These are phyloP conservation scores for Drosophila atripex DNA, from an alignment of 2,888 invertebrate species.

Conservation along the genomic window DNA sequence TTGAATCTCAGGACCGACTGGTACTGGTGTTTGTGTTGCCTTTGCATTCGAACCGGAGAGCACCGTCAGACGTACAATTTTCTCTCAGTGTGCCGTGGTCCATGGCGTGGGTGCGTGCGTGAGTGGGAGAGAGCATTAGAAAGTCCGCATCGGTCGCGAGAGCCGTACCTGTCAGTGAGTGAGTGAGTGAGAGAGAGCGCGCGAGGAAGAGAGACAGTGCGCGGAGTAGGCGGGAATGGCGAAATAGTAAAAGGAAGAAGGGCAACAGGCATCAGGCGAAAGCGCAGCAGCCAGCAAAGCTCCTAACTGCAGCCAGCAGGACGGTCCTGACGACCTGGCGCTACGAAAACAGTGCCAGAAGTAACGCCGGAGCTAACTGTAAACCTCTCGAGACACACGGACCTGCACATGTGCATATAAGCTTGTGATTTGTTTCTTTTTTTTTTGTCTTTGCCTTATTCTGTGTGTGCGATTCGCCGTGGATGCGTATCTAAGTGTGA, in stretches of 20 bases:
- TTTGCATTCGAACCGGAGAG: neutral
- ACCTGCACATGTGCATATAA: slow-evolving; percentile 30
- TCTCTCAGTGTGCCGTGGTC: slow-evolving; percentile 25
- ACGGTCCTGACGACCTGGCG: slow-evolving; percentile 2
- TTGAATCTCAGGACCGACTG: slow-evolving; percentile 38
- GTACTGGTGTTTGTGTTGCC: neutral
- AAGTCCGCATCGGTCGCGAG: neutral
- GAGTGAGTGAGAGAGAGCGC: neutral
- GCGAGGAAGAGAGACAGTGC: slow-evolving; percentile 1
- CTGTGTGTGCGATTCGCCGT: slow-evolving; percentile 44
- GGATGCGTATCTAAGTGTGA: neutral
- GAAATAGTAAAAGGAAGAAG: slow-evolving; percentile 10
- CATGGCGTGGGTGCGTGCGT: neutral
- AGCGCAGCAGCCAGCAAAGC: slow-evolving; percentile 2
- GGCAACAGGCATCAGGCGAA: slow-evolving; percentile 4
- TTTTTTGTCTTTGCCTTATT: slow-evolving; percentile 43
- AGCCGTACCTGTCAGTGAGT: neutral
- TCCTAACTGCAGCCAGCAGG: too few species aligned
- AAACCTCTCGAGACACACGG: neutral
- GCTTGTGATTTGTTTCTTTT: slow-evolving; percentile 28
- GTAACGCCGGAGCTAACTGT: slow-evolving; percentile 9
- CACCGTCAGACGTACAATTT: neutral
- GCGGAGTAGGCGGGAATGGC: slow-evolving; percentile 3
- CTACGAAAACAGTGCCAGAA: slow-evolving; percentile 15
- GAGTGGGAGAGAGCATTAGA: neutral